Conservation (phyloP, 1,140 invertebrate species). For the Trypoxylus dichotomus region DNA sequence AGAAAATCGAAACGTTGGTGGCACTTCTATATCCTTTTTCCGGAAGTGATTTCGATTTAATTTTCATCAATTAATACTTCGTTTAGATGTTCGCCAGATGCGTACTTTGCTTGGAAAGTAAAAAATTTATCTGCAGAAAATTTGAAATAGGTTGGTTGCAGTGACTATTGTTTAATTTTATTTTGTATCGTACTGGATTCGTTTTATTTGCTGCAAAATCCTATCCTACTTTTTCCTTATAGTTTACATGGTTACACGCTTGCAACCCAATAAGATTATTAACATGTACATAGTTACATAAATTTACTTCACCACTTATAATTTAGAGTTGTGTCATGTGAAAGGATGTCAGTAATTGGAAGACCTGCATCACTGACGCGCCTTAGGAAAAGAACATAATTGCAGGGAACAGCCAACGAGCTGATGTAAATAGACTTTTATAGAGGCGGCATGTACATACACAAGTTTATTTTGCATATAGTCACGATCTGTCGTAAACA, state of each 20-base stretch:
- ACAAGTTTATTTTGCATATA: not conserved
- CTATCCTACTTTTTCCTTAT: not conserved
- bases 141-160: not conserved
- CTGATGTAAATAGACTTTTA: not conserved
- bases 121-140: not conserved
- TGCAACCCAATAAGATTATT: not conserved
- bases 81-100: constrained; percentile 11
- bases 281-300: not conserved
- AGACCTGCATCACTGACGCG: not conserved
- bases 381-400: not conserved
- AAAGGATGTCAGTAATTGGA: not conserved
- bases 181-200: too few relatives aligned
- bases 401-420: not conserved
- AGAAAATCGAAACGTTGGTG: not conserved
- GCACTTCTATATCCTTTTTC: not conserved
- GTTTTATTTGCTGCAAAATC: not conserved
- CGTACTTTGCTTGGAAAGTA: not conserved
- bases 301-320: constrained; percentile 9
- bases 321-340: not conserved
- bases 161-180: not conserved
- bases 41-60: not conserved
- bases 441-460: not conserved
- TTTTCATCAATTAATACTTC: constrained; percentile 13
- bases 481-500: not conserved
- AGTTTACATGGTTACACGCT: not conserved